A percentile compares a stretch with the other conserved stretches of the same genome.
These are phyloP conservation scores for Sterna hirundo DNA, from an alignment of 2,113 vertebrate genomes.

Conservation along the genomic window DNA sequence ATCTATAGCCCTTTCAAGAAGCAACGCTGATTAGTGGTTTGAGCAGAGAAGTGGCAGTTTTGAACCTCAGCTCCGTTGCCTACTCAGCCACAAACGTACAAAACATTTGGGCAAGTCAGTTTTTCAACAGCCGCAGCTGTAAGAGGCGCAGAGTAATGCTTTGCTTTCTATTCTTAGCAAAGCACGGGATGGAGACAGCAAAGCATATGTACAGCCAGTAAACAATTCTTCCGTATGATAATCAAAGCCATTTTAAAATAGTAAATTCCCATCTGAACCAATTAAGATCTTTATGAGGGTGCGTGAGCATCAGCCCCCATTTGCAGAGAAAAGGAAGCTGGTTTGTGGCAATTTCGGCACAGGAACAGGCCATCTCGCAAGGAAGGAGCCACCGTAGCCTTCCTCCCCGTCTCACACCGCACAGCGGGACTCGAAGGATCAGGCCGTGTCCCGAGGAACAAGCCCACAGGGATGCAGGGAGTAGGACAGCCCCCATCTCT, in stretches of 20 bases:
- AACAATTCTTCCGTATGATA: not conserved
- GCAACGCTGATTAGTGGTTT: not conserved
- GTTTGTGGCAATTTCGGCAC: not conserved
- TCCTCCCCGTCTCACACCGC: no score
- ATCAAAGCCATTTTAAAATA: not conserved
- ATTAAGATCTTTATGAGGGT: not conserved
- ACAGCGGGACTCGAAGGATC: not conserved
- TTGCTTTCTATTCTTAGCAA: not conserved
- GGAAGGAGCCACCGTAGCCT: fast-evolving
- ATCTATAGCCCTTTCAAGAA: not conserved
- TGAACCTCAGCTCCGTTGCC: not conserved
- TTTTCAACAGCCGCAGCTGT: not conserved
- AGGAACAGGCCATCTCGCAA: fast-evolving
- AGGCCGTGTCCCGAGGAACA: fast-evolving
- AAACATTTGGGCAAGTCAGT: not conserved
- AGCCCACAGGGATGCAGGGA: not conserved
- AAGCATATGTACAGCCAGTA: not conserved
- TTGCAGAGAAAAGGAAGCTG: not conserved
- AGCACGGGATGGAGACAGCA: not conserved
- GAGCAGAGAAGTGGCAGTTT: not conserved
- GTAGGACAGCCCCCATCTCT: not conserved
- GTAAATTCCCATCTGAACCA: not conserved
- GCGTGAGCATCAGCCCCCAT: fast-evolving
- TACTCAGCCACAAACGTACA: not conserved
- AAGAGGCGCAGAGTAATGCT: not conserved